phyloP scores from a whole-genome alignment of 2,113 vertebrate species.

The Oncorhynchus mykiss region DNA sequence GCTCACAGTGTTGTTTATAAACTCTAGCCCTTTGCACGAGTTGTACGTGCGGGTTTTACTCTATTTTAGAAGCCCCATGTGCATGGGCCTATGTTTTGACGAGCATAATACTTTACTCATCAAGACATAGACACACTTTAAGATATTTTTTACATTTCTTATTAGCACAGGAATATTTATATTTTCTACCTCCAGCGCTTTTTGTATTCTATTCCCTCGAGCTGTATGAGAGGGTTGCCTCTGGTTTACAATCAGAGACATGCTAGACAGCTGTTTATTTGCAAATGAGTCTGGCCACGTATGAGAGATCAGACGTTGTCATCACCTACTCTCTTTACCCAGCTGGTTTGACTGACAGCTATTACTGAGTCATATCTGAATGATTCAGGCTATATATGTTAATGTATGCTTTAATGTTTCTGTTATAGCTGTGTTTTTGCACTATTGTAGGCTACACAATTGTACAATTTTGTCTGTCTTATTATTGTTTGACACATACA shows the following conservation, averaged over 20 bases:
- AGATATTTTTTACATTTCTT: no score
- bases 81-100: no score
- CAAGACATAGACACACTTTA: no score
- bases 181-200: no score
- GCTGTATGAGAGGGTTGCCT: neutral
- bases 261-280: slow-evolving; percentile 53
- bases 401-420: neutral
- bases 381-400: neutral
- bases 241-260: slow-evolving; percentile 6
- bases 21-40: no score
- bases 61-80: no score
- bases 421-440: neutral
- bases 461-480: neutral
- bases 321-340: slow-evolving; percentile 39
- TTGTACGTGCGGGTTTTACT: no score
- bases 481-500: neutral
- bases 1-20: no score
- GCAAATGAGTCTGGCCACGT: slow-evolving; percentile 49
- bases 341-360: slow-evolving; percentile 48
- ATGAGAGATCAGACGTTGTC: slow-evolving; percentile 66
- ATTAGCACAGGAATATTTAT: no score
- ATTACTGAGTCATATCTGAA: slow-evolving; percentile 9
- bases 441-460: no score
- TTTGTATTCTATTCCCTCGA: no score
- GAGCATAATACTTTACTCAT: no score